Percentiles rank a stretch among this genome's conserved stretches.
These are phyloP conservation scores for Thalpophila matura DNA, from an alignment of 2,888 invertebrate genomes.

Conservation along the genomic window DNA sequence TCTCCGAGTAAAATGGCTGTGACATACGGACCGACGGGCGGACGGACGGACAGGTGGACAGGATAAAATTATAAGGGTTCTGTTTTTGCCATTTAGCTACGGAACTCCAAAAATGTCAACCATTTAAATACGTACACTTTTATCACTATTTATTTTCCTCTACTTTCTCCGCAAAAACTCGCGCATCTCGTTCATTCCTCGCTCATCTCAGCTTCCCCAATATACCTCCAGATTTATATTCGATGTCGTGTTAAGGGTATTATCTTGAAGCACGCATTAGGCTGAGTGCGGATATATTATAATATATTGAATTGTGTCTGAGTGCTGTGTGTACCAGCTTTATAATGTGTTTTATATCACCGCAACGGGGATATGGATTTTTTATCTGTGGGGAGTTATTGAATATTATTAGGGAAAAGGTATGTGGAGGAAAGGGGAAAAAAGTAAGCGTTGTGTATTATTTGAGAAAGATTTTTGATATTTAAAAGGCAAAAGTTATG, in stretches of 20 bases:
- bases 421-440: neutral
- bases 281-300: constrained; percentile 52
- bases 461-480: constrained; percentile 27
- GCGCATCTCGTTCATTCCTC: neutral
- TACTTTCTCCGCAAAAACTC: no score
- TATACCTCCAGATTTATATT: constrained; percentile 17
- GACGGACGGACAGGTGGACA: no score
- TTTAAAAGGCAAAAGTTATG: constrained; percentile 27
- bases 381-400: constrained; percentile 22
- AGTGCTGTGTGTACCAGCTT: constrained; percentile 47
- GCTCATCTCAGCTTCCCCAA: constrained; percentile 20
- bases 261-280: constrained; percentile 52
- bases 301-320: constrained; percentile 53
- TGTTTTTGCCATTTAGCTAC: no score
- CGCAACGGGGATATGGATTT: constrained; percentile 20
- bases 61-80: no score
- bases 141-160: no score
- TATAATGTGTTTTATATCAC: constrained; percentile 37
- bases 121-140: no score
- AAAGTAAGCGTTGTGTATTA: neutral
- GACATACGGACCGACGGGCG: no score
- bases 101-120: no score
- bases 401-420: constrained; percentile 30
- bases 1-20: no score
- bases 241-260: constrained; percentile 32